Evolutionary conservation across 2,113 vertebrate genomes (phyloP).

Genomic region (Plestiodon gilberti): DNA sequence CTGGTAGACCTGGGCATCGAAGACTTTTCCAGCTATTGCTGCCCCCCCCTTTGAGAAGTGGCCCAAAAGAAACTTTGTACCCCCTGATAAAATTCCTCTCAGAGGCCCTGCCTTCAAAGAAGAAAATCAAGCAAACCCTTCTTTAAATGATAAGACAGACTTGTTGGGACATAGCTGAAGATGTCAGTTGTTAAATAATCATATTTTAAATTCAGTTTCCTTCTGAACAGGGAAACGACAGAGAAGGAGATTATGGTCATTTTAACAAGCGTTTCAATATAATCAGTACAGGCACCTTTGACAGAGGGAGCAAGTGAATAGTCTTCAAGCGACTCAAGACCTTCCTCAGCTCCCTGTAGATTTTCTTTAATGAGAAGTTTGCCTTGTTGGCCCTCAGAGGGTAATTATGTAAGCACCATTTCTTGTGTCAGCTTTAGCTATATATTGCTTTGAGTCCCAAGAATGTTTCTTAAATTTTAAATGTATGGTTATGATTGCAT

Average conservation of each 20-base stretch:
- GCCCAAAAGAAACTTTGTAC: too few species aligned
- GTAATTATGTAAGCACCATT: constrained; percentile 5
- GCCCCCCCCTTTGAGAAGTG: too few species aligned
- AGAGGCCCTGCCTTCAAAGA: too few species aligned
- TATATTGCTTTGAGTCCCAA: background rate
- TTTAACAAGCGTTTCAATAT: background rate
- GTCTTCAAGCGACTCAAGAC: background rate
- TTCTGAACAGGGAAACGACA: background rate
- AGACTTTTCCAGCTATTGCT: too few species aligned
- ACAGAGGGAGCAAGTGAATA: background rate
- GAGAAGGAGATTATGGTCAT: too few species aligned
- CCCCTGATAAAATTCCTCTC: too few species aligned
- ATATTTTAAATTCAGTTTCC: background rate
- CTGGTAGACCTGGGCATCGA: too few species aligned
- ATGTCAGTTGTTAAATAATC: background rate
- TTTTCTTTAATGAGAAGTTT: constrained; percentile 2
- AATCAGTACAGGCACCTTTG: background rate
- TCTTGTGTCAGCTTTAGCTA: background rate
- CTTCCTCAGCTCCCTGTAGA: background rate
- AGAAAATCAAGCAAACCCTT: background rate
- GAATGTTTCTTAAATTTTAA: background rate
- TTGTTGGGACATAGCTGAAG: background rate
- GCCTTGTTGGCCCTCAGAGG: background rate
- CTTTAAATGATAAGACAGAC: background rate
- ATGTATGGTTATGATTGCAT: background rate